These are phyloP conservation scores for Hartigia nigra DNA, from an alignment of 2,888 invertebrate genomes.

Conservation along the genomic window DNA sequence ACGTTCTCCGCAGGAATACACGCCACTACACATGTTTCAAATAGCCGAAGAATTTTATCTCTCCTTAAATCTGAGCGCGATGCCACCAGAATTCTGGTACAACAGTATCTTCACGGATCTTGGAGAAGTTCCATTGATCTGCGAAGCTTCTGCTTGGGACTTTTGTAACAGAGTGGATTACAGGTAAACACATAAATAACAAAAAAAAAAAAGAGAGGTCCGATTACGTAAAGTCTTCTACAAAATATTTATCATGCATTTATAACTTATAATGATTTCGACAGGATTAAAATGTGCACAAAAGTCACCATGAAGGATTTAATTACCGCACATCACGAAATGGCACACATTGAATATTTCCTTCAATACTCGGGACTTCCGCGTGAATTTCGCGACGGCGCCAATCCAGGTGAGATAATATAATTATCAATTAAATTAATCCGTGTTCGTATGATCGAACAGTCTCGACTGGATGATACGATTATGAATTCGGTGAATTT, in stretches of 20 bases:
- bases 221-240: background rate
- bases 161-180: slow-evolving; percentile 91
- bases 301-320: slow-evolving; percentile 87
- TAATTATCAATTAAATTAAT: background rate
- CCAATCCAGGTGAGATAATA: slow-evolving; percentile 82
- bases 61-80: slow-evolving; percentile 86
- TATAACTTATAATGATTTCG: slow-evolving; percentile 45
- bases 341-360: slow-evolving; percentile 92
- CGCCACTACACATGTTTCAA: slow-evolving; percentile 85
- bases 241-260: background rate
- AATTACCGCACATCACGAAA: slow-evolving; percentile 90
- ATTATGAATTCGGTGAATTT: background rate
- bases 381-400: slow-evolving; percentile 89
- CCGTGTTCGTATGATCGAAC: background rate
- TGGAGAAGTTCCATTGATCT: slow-evolving; percentile 79
- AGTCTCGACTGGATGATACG: too few species aligned
- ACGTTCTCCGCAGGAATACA: slow-evolving; percentile 75
- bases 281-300: slow-evolving; percentile 89
- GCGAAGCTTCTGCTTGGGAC: slow-evolving; percentile 95
- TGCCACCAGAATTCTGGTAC: slow-evolving; percentile 91
- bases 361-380: slow-evolving; percentile 85
- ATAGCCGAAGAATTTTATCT: slow-evolving; percentile 92
- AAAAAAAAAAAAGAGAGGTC: background rate
- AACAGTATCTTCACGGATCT: slow-evolving; percentile 87
- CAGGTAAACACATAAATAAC: slow-evolving; percentile 69